phyloP scores from a whole-genome alignment of 1,140 invertebrate genomes.

The Papilio polyxenes region DNA sequence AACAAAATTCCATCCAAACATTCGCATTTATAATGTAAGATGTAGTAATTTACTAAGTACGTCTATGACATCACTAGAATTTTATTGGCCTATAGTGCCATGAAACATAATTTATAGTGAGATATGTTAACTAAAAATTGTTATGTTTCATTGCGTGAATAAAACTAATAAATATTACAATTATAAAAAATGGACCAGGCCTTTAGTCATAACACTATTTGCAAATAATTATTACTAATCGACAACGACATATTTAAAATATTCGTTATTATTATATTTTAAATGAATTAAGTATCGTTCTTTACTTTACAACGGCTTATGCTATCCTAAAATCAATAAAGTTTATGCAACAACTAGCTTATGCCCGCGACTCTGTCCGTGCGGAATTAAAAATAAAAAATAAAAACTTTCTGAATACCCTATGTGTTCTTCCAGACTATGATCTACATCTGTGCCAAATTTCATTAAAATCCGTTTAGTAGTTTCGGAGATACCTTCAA shows the following conservation, averaged over 20 bases:
- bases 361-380: too few relatives aligned
- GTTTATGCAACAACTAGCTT: too few relatives aligned
- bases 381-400: too few relatives aligned
- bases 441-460: too few relatives aligned
- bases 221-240: not conserved
- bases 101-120: not conserved
- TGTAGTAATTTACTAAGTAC: not conserved
- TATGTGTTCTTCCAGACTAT: too few relatives aligned
- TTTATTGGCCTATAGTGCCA: not conserved
- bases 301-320: not conserved
- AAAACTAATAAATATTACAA: not conserved
- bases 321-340: not conserved
- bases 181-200: not conserved
- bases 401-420: too few relatives aligned
- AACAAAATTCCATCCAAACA: too few relatives aligned
- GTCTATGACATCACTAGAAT: not conserved
- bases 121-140: not conserved
- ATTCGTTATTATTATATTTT: too few relatives aligned
- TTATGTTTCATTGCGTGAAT: not conserved
- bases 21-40: not conserved
- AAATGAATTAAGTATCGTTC: not conserved
- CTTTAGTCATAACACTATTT: not conserved
- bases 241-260: not conserved
- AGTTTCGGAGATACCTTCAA: too few relatives aligned
- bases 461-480: too few relatives aligned